Evolutionary conservation across 2,113 vertebrate species (phyloP), one percentile per base, ranked within the genome.

Genomic region (Gnathonemus echidnorhynchus): DNA sequence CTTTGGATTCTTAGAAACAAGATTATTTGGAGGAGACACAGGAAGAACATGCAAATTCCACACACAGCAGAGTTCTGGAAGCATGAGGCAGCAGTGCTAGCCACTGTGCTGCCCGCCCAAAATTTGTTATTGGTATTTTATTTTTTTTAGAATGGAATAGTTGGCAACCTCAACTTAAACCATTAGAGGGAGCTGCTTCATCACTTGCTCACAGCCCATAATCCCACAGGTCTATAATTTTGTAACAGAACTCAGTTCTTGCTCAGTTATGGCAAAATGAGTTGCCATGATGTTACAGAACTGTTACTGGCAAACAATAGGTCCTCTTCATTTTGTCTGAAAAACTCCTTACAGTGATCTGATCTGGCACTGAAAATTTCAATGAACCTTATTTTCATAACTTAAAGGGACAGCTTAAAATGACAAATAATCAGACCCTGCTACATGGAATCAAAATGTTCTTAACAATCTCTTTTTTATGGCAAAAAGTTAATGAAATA

Each of bases 111-210:
- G 62, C 3, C 9, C 9, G 9, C 62, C 62, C 62, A 66, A 4
- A 66, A 66, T 11, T 3, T n/a, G 24, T 66, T 27, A 27, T 49
- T 86, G 84, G 39, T 48, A 46, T 86, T 46, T 10, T n/a, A 50
- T 46, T n/a, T 86, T 46, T 86, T 86, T 48, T 86, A 70, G 10
- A 31, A 70, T 70, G 62, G n/a, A 70, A 70, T 70, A 70, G 62
- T 27, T 70, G 27, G 27, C 62, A 90, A 8, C 9, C n/a, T 85
- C 42, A 27, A 4, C 3, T 24, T 35, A 13, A 45, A 5, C 86
- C 89, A 90, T 66, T 88, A 91, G 90, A 90, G 86, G 86, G 90
- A 88, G 90, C 86, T 52, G 31, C 87, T 90, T 48, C 42, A 45
- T 87, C 39, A 86, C 6, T 24, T 58, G 5, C 4, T 48, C 49